Evolutionary conservation across 2,797 vertebrate genomes (phyloP).

Genomic region (Tapirus indicus): DNA sequence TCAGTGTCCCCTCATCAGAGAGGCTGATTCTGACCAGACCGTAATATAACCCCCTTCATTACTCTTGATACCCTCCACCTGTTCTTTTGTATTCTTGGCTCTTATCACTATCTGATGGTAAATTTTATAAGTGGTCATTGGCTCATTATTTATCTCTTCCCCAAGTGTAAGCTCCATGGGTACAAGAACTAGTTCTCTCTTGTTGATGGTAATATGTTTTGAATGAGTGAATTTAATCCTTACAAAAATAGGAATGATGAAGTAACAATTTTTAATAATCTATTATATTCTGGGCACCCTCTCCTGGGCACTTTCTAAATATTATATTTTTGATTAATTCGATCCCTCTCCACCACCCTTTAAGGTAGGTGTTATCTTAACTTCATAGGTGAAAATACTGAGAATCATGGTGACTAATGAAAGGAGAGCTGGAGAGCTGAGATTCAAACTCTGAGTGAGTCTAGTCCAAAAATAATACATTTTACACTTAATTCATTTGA

Average conservation of each 20-base stretch:
- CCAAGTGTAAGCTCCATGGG: neutral
- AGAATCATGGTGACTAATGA: neutral
- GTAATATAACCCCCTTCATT: neutral
- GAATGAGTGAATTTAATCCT: slow-evolving; percentile 15
- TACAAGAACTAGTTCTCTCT: neutral
- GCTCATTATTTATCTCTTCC: neutral
- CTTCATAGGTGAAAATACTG: neutral
- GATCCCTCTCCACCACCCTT: neutral
- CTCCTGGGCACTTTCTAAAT: neutral
- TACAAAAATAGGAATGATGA: slow-evolving; percentile 1
- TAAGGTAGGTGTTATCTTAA: neutral
- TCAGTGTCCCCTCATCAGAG: neutral
- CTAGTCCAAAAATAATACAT: neutral
- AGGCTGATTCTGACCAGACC: neutral
- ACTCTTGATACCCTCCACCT: neutral
- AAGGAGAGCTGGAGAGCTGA: neutral
- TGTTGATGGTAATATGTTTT: neutral
- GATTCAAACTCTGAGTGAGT: neutral
- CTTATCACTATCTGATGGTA: neutral
- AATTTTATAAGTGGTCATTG: neutral
- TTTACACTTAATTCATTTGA: neutral
- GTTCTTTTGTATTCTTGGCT: neutral
- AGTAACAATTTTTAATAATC: neutral
- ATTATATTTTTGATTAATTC: neutral
- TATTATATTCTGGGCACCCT: neutral